Conservation (phyloP, 2,113 vertebrate species). For the Corythaeola cristata region DNA sequence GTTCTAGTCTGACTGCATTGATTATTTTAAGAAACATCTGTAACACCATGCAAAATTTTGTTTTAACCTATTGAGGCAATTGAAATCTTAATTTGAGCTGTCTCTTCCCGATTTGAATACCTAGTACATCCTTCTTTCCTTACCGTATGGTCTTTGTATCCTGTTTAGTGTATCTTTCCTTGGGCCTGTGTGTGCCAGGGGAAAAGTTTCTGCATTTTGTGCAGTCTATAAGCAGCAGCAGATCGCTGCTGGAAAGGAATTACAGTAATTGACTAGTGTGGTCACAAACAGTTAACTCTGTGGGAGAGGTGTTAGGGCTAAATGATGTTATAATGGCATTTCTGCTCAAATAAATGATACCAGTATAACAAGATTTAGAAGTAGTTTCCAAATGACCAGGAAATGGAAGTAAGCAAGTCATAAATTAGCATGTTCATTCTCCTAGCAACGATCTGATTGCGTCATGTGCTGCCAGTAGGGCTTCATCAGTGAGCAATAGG, state of each 20-base stretch:
- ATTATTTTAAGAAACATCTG: slow-evolving; percentile 9
- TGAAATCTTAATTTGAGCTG: not conserved
- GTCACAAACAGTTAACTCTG: slow-evolving; percentile 36
- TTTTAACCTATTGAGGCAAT: not conserved
- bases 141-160: not conserved
- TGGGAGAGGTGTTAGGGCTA: slow-evolving; percentile 20
- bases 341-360: not conserved
- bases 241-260: not conserved
- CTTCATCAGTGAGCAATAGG: not conserved
- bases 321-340: not conserved
- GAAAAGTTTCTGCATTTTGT: not conserved
- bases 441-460: not conserved
- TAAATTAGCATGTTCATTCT: fast-evolving
- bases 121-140: not conserved
- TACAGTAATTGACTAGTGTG: not conserved
- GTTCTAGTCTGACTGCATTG: not conserved
- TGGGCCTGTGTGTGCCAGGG: not conserved
- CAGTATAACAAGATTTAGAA: not conserved
- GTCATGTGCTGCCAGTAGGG: not conserved
- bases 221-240: not conserved
- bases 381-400: not conserved
- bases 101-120: not conserved
- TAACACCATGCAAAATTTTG: not conserved
- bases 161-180: not conserved
- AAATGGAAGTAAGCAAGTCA: not conserved